These are phyloP conservation scores for Ciconia stormi DNA, from an alignment of 2,113 vertebrate species.

Conservation along the genomic window DNA sequence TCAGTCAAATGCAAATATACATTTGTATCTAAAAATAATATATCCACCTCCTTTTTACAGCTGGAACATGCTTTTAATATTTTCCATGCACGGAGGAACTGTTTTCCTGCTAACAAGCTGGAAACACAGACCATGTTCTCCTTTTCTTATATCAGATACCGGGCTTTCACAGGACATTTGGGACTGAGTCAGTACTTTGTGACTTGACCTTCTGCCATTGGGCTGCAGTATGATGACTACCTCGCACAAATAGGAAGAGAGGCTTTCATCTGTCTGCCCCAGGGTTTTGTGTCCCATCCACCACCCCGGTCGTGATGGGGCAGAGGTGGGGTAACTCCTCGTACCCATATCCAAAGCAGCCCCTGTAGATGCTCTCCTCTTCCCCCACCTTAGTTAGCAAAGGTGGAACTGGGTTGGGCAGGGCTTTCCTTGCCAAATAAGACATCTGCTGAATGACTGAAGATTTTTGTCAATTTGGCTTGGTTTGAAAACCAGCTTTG, in stretches of 20 bases:
- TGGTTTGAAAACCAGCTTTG: not conserved
- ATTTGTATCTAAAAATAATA: not conserved
- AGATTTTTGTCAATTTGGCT: not conserved
- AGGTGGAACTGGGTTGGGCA: not conserved
- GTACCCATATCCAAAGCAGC: not conserved
- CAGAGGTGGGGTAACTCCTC: not conserved
- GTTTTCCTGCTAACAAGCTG: not conserved
- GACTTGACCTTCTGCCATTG: not conserved
- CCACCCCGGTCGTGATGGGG: accelerated
- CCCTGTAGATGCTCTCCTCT: not conserved
- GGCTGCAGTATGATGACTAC: not conserved
- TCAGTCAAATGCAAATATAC: not conserved
- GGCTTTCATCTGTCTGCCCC: not conserved
- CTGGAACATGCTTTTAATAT: not conserved
- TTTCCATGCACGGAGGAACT: not conserved
- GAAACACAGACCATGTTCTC: not conserved
- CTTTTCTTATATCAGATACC: not conserved
- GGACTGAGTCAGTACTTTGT: not conserved
- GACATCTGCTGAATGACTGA: not conserved
- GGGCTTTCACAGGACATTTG: not conserved
- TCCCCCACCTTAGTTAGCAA: not conserved
- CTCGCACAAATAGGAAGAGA: not conserved
- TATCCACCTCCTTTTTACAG: not conserved
- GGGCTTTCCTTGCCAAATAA: not conserved
- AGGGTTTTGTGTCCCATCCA: not conserved